phyloP scores from a whole-genome alignment of 2,797 vertebrate genomes.

The Pangasius larnaudii region DNA sequence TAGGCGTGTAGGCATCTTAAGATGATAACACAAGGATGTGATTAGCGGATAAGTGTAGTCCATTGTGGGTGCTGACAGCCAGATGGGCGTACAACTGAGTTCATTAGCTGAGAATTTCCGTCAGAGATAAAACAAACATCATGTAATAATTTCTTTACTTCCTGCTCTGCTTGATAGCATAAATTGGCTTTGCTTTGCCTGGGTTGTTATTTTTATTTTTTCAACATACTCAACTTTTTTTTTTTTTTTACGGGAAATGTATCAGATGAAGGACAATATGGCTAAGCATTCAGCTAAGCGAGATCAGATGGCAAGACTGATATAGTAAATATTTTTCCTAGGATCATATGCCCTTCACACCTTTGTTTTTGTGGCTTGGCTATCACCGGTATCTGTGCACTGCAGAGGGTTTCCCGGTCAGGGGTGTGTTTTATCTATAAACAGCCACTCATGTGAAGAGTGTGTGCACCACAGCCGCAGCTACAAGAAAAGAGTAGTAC shows the following conservation, averaged over 20 bases:
- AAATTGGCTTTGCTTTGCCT: neutral
- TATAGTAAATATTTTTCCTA: slow-evolving; percentile 34
- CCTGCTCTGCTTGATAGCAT: neutral
- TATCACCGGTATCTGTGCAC: slow-evolving; percentile 15
- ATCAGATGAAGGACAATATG: neutral
- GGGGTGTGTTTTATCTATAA: slow-evolving; percentile 20
- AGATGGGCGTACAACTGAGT: neutral
- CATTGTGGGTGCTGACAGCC: slow-evolving; percentile 3
- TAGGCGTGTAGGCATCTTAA: slow-evolving; percentile 33
- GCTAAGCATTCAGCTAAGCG: neutral
- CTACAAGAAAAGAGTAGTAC: neutral
- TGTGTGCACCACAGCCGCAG: neutral
- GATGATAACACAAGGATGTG: slow-evolving; percentile 35
- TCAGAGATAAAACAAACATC: slow-evolving; percentile 11
- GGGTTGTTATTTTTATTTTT: neutral
- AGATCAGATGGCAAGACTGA: slow-evolving; percentile 14
- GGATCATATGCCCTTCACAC: slow-evolving; percentile 18
- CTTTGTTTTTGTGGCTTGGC: slow-evolving; percentile 29
- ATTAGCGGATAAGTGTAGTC: slow-evolving; percentile 13
- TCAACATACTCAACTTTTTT: too few relatives aligned
- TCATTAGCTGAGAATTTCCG: neutral
- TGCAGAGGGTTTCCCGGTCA: slow-evolving; percentile 20
- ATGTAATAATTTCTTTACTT: neutral
- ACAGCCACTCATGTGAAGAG: slow-evolving; percentile 6
- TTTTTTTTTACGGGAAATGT: neutral